phyloP scores from a whole-genome alignment of 1,140 invertebrate genomes.

The Drosophila lowei region DNA sequence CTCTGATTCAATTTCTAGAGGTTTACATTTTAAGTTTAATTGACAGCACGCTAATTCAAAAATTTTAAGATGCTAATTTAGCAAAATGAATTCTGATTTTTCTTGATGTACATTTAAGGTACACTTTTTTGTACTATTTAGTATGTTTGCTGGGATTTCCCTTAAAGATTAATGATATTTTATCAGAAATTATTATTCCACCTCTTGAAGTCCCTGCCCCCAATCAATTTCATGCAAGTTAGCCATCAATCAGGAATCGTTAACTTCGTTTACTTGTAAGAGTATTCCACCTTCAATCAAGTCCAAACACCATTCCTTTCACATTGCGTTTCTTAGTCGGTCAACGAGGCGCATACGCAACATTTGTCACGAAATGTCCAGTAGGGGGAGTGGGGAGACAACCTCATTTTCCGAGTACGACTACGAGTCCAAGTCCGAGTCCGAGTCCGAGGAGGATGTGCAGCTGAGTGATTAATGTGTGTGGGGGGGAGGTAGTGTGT shows the following conservation, averaged over 20 bases:
- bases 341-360: constrained; percentile 67
- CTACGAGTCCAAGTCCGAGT: too few relatives aligned
- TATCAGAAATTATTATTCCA: not conserved
- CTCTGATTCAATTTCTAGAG: not conserved
- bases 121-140: too few relatives aligned
- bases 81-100: not conserved
- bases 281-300: constrained; percentile 13
- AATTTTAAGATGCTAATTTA: too few relatives aligned
- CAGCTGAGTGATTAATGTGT: constrained; percentile 48
- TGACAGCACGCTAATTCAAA: too few relatives aligned
- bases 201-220: too few relatives aligned
- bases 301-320: constrained; percentile 17
- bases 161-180: too few relatives aligned
- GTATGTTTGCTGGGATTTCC: not conserved
- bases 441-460: constrained; percentile 51
- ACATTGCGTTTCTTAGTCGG: constrained; percentile 28
- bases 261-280: not conserved
- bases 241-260: too few relatives aligned
- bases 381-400: constrained; percentile 15
- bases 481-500: too few relatives aligned
- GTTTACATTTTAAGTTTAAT: too few relatives aligned
- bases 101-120: too few relatives aligned
- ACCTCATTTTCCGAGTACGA: not conserved
- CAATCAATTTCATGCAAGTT: too few relatives aligned
- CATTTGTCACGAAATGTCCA: constrained; percentile 53